phyloP scores from a whole-genome alignment of 2,797 vertebrate genomes.

The Alfaro cultratus region DNA sequence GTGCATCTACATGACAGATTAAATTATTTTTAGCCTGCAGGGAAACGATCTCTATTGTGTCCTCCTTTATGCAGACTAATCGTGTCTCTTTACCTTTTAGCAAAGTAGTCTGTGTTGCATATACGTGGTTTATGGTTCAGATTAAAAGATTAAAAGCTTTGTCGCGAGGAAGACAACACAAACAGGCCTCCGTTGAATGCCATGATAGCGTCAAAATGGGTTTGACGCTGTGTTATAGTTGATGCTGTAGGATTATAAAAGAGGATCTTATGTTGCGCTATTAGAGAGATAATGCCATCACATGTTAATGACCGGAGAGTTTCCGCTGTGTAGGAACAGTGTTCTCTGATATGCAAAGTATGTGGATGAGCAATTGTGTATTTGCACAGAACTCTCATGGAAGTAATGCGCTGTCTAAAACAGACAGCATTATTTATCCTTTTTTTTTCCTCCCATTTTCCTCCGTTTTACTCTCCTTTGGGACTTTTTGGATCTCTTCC shows the following conservation, averaged over 20 bases:
- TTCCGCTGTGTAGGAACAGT: slow-evolving; percentile 61
- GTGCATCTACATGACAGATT: slow-evolving; percentile 77
- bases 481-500: slow-evolving; percentile 72
- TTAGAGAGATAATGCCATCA: slow-evolving; percentile 79
- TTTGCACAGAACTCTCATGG: slow-evolving; percentile 56
- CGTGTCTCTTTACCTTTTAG: slow-evolving; percentile 70
- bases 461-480: slow-evolving; percentile 67
- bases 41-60: slow-evolving; percentile 68
- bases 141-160: slow-evolving; percentile 85
- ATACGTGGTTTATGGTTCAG: slow-evolving; percentile 71
- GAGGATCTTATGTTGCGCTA: slow-evolving; percentile 69
- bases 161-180: slow-evolving; percentile 55
- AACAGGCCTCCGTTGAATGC: slow-evolving; percentile 58
- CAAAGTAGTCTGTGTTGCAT: slow-evolving; percentile 62
- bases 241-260: slow-evolving; percentile 67
- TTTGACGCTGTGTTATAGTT: slow-evolving; percentile 53
- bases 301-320: slow-evolving; percentile 79
- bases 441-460: slow-evolving; percentile 55
- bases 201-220: slow-evolving; percentile 59
- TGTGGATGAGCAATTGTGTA: slow-evolving; percentile 49
- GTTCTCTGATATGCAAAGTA: slow-evolving; percentile 79
- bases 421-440: slow-evolving; percentile 80
- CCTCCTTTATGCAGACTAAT: slow-evolving; percentile 64
- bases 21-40: slow-evolving; percentile 79
- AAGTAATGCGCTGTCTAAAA: slow-evolving; percentile 65